Percentiles rank a stretch among this genome's conserved stretches.
phyloP scores from a whole-genome alignment of 2,797 vertebrate species.

The Simalia tracyae region DNA sequence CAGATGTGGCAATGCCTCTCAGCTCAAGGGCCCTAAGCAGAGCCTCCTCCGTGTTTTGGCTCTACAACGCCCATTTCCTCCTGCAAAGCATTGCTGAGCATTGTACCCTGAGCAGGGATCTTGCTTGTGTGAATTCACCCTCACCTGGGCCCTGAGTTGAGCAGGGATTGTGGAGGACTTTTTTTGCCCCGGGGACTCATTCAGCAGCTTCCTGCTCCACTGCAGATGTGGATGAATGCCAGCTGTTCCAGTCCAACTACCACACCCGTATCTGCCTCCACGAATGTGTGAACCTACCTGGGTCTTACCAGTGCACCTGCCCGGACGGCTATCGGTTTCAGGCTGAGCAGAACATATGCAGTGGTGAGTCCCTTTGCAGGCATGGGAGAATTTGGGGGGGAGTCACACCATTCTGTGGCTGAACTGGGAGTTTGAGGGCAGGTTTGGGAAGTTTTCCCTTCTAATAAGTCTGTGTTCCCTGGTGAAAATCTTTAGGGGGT shows the following conservation, averaged over 20 bases:
- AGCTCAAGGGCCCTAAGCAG: background rate
- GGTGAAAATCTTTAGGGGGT: too few relatives aligned
- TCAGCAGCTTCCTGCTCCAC: background rate
- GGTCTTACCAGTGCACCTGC: conserved; percentile 86
- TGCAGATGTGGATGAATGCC: conserved; percentile 88
- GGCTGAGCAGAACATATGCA: conserved; percentile 77
- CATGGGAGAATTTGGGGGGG: too few relatives aligned
- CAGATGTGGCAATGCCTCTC: background rate
- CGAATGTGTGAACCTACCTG: conserved; percentile 83
- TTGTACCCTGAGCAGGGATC: background rate
- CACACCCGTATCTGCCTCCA: conserved; percentile 82
- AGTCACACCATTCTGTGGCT: too few relatives aligned
- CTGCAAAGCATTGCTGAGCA: background rate
- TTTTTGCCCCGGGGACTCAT: too few relatives aligned
- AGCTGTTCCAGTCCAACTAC: conserved; percentile 80
- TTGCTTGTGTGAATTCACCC: background rate
- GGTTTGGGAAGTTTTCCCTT: too few relatives aligned
- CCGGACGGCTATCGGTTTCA: conserved; percentile 81
- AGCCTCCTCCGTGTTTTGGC: background rate
- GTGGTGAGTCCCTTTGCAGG: conserved; percentile 71
- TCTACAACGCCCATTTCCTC: background rate
- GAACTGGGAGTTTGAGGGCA: too few relatives aligned
- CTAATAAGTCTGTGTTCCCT: too few relatives aligned
- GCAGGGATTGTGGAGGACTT: background rate
- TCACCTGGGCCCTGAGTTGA: background rate